Conservation (phyloP, 2,888 invertebrate species). For the Vannuccia rotundouncinata region DNA sequence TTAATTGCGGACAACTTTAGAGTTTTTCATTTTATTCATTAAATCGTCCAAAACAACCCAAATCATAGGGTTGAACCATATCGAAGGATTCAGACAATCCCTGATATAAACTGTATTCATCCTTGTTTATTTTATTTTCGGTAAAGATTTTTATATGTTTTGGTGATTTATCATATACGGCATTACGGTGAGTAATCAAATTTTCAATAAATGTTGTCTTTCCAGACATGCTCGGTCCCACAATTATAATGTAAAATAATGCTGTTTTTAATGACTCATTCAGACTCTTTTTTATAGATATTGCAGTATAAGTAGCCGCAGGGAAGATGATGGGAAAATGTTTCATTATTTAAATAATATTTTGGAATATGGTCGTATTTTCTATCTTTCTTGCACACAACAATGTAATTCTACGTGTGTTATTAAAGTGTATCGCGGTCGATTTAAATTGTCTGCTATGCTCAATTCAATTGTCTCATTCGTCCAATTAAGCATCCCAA, state of each 20-base stretch:
- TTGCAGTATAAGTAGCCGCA: not conserved
- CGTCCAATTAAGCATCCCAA: not conserved
- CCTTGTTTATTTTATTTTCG: too few species aligned
- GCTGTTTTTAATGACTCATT: not conserved
- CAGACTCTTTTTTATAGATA: not conserved
- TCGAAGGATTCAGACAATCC: constrained; percentile 8
- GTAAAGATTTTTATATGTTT: not conserved
- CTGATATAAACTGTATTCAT: not conserved
- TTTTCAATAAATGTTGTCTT: constrained; percentile 20
- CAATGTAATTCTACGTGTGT: not conserved
- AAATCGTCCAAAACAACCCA: not conserved
- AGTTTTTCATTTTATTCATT: constrained; percentile 18
- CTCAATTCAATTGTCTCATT: not conserved
- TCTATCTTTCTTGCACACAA: not conserved
- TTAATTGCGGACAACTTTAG: not conserved
- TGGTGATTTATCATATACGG: not conserved
- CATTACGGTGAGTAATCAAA: not conserved
- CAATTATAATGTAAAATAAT: not conserved
- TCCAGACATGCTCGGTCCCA: constrained; percentile 9
- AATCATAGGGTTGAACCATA: constrained; percentile 3
- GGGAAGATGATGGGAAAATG: too few species aligned
- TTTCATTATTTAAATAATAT: not conserved
- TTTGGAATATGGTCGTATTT: not conserved
- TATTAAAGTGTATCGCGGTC: not conserved
- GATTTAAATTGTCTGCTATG: not conserved